Evolutionary conservation across 2,113 vertebrate genomes (phyloP), one percentile per base, ranked within the genome.

Genomic region (Eudyptes chrysolophus): DNA sequence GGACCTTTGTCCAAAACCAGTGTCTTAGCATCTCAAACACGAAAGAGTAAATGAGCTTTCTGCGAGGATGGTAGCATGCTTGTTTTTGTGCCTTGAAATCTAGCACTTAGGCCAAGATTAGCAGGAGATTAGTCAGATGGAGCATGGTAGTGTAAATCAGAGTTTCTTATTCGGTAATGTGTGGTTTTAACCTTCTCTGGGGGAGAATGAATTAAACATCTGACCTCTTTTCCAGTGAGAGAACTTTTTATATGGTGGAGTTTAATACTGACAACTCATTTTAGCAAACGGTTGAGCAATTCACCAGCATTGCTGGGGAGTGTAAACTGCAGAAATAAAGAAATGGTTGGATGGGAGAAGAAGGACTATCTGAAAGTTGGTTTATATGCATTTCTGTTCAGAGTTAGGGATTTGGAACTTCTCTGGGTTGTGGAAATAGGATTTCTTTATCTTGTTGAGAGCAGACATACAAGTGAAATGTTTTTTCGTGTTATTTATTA

Each of bases 101-200:
- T 78, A 95, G 64, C 49, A 95, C 79, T 97, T 96, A 92, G 85
- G 81, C 96, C 60, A 78, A 80, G 89, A 93, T 97, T 97, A 97
- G 58, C 84, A 55, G 62, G 85, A 90, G 76, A 86, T 97, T 95
- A 97, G 72, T 97, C 27, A 74, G 66, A 32, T 87, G 70, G 61
- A 92, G 74, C 52, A 60, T 82, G 57, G 49, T 94, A 22, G 48
- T 93, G 27, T 91, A 86, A 95, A 97, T 93, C 80, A 79, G 84
- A 57, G 62, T 89, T 93, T 84, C 46, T 93, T 95, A 94, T 36
- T 92, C 11, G 7, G 81, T 84, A 42, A 60, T 64, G 22, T 66
- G 19, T 86, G 29, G n/a, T 87, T 84, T 92, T 96, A 95, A 85
- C 65, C 48, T 94, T 90, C 72, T 93, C 60, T 74, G 4, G 38